Evolutionary conservation across 2,797 vertebrate species (phyloP), one percentile per base, ranked within the genome.

Genomic region (Pangasius larnaudii): DNA sequence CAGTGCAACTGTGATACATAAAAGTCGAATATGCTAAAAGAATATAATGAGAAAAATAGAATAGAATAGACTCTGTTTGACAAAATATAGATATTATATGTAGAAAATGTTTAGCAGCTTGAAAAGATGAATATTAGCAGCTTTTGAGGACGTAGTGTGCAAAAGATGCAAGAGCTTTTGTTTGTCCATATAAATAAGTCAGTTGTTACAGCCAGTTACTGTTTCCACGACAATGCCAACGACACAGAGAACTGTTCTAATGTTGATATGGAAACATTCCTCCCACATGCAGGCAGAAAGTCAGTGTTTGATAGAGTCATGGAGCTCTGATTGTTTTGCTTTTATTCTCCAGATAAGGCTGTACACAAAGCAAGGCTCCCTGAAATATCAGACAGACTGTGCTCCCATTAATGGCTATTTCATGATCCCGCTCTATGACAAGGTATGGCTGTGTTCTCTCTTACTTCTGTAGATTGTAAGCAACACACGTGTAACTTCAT

Each of bases 351-450:
- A 99, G 99, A 97, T 99, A 89, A 99, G 99, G 93, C 65, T 99
- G 33, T 99, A 99, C 89, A 99, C 99, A 3, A 99, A 99, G 89
- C 99, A 99, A 53, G 99, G 99, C 13, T 99, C 98, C 42, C 92
- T 99, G 92, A 99, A 99, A 89, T 99, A 99, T 92, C 99, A 99
- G 93, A 99, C 99, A 0, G 99, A 99, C 80, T 99, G 99, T 85
- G 98, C 99, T 84, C 99, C 98, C 4, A 99, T 98, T 94, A 99
- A 99, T 88, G 99, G 99, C 24, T 99, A 99, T 94, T 99, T 99
- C 93, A 99, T 99, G 98, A 99, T 99, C 93, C 99, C 99, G 5
- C 96, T 99, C 5, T 99, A 99, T 88, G 99, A 99, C 92, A 99
- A 99, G 98, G 99, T 99, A 95, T 22, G 16, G 30, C 69, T 65